Conservation (phyloP, 2,113 vertebrate species). For the Recurvirostra avosetta region DNA sequence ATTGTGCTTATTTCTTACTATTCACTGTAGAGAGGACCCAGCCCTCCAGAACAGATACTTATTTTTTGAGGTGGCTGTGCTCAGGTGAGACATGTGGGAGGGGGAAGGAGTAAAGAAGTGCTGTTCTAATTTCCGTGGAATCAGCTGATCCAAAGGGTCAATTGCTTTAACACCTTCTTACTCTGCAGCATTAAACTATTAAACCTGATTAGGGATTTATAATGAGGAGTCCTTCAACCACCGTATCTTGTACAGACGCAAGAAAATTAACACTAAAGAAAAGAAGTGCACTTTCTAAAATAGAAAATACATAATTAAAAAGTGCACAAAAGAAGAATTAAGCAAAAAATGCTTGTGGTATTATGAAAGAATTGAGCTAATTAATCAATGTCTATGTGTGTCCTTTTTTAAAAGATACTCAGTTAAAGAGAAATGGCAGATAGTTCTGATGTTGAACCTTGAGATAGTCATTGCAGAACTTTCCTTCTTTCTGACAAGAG, state of each 20-base stretch:
- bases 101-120: background rate
- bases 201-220: background rate
- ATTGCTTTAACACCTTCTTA: background rate
- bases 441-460: background rate
- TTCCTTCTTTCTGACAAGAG: background rate
- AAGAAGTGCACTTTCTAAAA: background rate
- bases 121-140: slow-evolving; percentile 16
- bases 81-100: background rate
- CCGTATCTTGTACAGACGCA: background rate
- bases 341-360: background rate
- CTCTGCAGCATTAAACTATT: background rate
- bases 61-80: background rate
- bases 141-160: slow-evolving; percentile 22
- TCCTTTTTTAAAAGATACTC: background rate
- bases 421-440: background rate
- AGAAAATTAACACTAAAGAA: background rate
- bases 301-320: background rate
- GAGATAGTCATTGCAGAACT: background rate
- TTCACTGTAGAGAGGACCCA: background rate
- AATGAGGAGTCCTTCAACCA: background rate
- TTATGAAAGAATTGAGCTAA: background rate
- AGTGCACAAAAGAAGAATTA: background rate
- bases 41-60: background rate
- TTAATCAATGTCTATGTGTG: background rate
- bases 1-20: background rate